Conservation (phyloP, 2,797 vertebrate species). For the Distichodus sexfasciatus region DNA sequence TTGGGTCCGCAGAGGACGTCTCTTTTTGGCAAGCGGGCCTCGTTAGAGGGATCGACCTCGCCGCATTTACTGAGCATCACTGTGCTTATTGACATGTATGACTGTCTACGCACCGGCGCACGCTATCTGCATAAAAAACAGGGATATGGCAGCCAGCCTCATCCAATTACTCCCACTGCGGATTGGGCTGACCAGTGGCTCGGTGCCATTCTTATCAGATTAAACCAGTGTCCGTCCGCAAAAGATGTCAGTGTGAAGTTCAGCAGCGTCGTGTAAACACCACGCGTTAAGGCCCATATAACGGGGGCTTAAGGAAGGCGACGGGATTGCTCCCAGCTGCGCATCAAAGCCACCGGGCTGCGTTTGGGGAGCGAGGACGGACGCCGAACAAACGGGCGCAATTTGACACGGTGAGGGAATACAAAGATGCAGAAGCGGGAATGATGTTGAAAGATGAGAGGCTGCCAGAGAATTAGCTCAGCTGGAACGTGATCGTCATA, state of each 20-base stretch:
- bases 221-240: conserved; percentile 7
- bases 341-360: neutral
- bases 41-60: conserved; percentile 21
- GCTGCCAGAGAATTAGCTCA: conserved; percentile 43
- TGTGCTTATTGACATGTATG: conserved; percentile 37
- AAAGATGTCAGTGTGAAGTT: neutral
- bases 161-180: conserved; percentile 26
- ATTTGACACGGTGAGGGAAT: conserved; percentile 23
- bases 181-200: conserved; percentile 15
- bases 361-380: conserved; percentile 2
- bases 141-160: neutral
- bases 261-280: conserved; percentile 4
- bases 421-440: conserved; percentile 20
- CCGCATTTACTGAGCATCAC: conserved; percentile 18
- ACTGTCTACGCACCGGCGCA: neutral
- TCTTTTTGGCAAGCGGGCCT: conserved; percentile 22
- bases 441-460: conserved; percentile 22
- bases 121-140: conserved; percentile 1
- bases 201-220: conserved; percentile 20
- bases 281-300: conserved; percentile 5
- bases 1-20: neutral
- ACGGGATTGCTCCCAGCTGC: neutral
- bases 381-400: conserved; percentile 19
- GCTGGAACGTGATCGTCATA: conserved; percentile 39
- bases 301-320: neutral